phyloP scores from a whole-genome alignment of 1,140 invertebrate species.

The Tetramorium parvispinum region DNA sequence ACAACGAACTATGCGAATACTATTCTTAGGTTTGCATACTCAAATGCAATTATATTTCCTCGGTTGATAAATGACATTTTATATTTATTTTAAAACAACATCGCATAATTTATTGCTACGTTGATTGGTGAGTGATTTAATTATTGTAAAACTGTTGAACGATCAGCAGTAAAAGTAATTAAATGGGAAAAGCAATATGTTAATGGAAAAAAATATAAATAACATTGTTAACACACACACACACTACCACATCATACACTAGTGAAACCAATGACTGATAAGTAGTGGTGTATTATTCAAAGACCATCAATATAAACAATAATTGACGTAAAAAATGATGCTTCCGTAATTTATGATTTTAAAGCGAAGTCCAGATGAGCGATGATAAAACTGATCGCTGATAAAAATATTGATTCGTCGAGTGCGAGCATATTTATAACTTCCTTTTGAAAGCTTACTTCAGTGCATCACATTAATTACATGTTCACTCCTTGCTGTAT shows the following conservation, averaged over 20 bases:
- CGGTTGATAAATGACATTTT: slow-evolving; percentile 1
- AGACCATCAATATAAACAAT: slow-evolving; percentile 37
- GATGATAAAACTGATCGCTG: slow-evolving; percentile 25
- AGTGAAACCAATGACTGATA: neutral
- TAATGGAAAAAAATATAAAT: slow-evolving; percentile 18
- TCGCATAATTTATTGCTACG: neutral
- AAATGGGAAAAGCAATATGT: slow-evolving; percentile 13
- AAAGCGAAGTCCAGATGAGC: neutral
- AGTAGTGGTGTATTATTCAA: slow-evolving; percentile 19
- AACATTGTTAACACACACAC: neutral
- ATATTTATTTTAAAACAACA: neutral
- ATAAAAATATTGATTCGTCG: slow-evolving; percentile 53
- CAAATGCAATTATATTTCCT: neutral
- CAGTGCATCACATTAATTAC: slow-evolving; percentile 23
- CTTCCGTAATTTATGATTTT: slow-evolving; percentile 39
- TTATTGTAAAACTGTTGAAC: slow-evolving; percentile 38
- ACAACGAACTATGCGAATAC: neutral
- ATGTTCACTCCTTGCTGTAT: neutral
- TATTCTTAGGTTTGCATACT: neutral
- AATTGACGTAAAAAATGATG: slow-evolving; percentile 31
- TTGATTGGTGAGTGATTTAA: slow-evolving; percentile 1
- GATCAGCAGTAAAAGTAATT: slow-evolving; percentile 31
- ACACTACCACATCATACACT: neutral
- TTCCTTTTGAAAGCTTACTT: slow-evolving; percentile 17
- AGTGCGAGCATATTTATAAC: slow-evolving; percentile 22